Conservation (phyloP, 2,888 invertebrate species). For the Schizotus pectinicornis region DNA sequence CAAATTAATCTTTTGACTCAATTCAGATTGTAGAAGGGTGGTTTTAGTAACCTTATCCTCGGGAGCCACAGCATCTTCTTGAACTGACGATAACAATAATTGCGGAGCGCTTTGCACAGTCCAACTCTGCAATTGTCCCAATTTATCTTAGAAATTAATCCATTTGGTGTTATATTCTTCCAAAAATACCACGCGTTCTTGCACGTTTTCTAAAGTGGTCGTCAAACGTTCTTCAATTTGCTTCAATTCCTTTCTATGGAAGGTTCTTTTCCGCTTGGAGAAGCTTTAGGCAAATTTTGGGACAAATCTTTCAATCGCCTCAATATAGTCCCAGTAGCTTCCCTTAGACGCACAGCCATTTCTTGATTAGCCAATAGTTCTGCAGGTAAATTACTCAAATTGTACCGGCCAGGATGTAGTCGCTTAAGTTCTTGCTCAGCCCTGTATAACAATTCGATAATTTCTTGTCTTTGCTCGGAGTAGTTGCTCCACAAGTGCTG, state of each 20-base stretch:
- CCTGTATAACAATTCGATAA: conserved; percentile 77
- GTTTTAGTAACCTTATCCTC: conserved; percentile 82
- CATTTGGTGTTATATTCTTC: conserved; percentile 84
- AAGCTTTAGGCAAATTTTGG: conserved; percentile 69
- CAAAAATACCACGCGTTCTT: conserved; percentile 78
- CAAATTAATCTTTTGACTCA: conserved; percentile 76
- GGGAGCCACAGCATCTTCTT: conserved; percentile 79
- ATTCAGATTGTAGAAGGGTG: conserved; percentile 75
- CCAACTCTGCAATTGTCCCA: conserved; percentile 82
- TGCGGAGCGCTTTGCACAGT: conserved; percentile 79
- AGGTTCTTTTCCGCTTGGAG: conserved; percentile 73
- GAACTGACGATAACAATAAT: conserved; percentile 73
- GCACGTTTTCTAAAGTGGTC: conserved; percentile 79
- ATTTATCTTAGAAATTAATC: conserved; percentile 77
- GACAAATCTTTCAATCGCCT: conserved; percentile 76
- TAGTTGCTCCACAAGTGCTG: conserved; percentile 89
- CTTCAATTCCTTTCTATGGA: conserved; percentile 77
- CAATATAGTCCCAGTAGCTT: conserved; percentile 80
- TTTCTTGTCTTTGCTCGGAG: conserved; percentile 82
- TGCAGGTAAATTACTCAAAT: conserved; percentile 73
- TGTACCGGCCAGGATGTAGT: conserved; percentile 71
- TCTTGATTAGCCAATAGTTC: conserved; percentile 83
- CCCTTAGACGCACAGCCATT: conserved; percentile 77
- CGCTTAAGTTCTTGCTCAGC: conserved; percentile 81
- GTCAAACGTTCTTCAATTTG: conserved; percentile 78